Evolutionary conservation across 2,888 invertebrate species (phyloP).

Genomic region (Ditula angustiorana): DNA sequence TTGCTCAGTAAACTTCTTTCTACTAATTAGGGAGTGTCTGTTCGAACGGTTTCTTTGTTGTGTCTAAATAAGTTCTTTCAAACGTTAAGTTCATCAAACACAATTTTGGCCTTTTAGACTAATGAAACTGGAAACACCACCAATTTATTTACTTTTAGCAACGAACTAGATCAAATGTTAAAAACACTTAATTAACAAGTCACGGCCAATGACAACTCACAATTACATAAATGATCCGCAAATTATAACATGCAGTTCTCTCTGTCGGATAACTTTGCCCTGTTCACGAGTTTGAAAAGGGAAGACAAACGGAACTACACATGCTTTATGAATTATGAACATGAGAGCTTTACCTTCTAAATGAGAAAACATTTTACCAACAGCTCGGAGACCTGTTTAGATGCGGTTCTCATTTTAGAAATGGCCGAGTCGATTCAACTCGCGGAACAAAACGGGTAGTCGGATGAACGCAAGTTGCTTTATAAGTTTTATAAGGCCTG

Average conservation of each 20-base stretch:
- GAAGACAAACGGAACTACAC: constrained; percentile 35
- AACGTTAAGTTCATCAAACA: constrained; percentile 27
- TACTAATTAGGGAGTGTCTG: constrained; percentile 53
- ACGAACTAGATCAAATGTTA: too few species aligned
- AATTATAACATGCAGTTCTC: constrained; percentile 22
- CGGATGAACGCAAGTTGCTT: not conserved
- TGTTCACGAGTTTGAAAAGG: constrained; percentile 3
- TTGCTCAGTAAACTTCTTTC: constrained; percentile 42
- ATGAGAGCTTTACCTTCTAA: constrained; percentile 27
- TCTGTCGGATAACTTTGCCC: constrained; percentile 17
- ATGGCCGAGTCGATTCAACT: not conserved
- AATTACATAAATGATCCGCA: constrained; percentile 22
- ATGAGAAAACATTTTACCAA: constrained; percentile 22
- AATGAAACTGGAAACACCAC: not conserved
- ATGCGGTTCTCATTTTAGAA: constrained; percentile 20
- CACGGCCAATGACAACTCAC: constrained; percentile 8
- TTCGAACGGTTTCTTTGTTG: constrained; percentile 41
- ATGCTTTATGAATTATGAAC: constrained; percentile 35
- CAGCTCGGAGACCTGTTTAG: constrained; percentile 7
- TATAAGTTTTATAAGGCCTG: not conserved
- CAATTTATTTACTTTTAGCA: constrained; percentile 13
- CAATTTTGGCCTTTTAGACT: constrained; percentile 2
- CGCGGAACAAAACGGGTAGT: not conserved
- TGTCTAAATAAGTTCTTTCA: constrained; percentile 36
- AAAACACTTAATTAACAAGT: too few species aligned